A percentile compares a stretch with the other conserved stretches of the same genome.
Conservation (phyloP, 2,888 invertebrate species). For the Drosophila prostipennis region DNA sequence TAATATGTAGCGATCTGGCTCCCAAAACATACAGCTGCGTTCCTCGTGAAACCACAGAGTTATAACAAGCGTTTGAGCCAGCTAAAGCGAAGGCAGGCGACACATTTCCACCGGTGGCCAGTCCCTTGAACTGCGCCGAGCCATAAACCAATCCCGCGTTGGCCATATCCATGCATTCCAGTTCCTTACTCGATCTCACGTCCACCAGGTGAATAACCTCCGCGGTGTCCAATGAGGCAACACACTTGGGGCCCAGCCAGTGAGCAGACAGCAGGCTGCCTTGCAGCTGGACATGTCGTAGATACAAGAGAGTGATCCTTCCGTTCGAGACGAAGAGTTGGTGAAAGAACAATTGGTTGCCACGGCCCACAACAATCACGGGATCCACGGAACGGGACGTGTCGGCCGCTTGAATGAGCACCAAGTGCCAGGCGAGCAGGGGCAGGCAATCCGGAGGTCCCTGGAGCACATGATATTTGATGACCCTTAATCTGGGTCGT, state of each 20-base stretch:
- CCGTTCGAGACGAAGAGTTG: constrained; percentile 86
- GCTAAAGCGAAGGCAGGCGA: constrained; percentile 87
- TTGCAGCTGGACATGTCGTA: constrained; percentile 89
- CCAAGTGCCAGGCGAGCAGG: constrained; percentile 96
- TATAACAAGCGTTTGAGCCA: constrained; percentile 88
- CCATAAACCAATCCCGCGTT: constrained; percentile 93
- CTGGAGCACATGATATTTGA: constrained; percentile 91
- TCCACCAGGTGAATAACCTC: constrained; percentile 96
- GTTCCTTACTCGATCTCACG: constrained; percentile 93
- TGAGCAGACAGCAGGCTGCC: constrained; percentile 91
- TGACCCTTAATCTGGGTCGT: constrained; percentile 90
- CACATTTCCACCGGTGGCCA: constrained; percentile 98
- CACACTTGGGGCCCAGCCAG: constrained; percentile 92
- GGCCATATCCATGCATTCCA: constrained; percentile 92
- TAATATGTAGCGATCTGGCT: constrained; percentile 86
- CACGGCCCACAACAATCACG: constrained; percentile 94
- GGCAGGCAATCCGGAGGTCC: constrained; percentile 92
- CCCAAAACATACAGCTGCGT: constrained; percentile 90
- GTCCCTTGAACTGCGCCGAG: constrained; percentile 93
- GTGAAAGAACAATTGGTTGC: constrained; percentile 93
- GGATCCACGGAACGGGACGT: constrained; percentile 90
- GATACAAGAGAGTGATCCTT: constrained; percentile 87
- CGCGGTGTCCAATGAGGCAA: constrained; percentile 92
- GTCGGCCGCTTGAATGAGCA: constrained; percentile 90
- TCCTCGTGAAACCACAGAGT: constrained; percentile 88